phyloP scores from a whole-genome alignment of 2,113 vertebrate genomes.

The Haplotaxodon microlepis region DNA sequence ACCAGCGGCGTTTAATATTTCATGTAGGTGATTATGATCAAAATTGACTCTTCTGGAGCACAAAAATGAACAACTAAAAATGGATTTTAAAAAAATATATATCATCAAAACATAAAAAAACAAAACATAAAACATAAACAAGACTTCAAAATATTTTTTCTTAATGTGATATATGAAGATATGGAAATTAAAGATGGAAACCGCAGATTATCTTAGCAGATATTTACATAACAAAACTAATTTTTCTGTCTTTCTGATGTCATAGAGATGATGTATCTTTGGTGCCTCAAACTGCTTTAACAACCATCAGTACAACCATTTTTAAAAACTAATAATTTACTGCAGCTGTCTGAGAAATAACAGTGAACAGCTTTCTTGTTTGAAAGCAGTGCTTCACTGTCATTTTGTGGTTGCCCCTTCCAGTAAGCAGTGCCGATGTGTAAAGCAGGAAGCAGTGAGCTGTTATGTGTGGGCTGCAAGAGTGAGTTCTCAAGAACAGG shows the following conservation, averaged over 20 bases:
- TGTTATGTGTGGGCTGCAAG: background rate
- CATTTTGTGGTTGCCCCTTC: background rate
- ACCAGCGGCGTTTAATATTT: background rate
- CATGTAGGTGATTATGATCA: background rate
- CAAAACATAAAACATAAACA: background rate
- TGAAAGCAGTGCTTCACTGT: background rate
- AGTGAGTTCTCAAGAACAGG: background rate
- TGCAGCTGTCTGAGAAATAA: background rate
- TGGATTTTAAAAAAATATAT: fast-evolving
- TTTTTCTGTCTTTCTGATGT: background rate
- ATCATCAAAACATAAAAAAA: background rate
- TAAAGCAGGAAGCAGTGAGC: constrained; percentile 18
- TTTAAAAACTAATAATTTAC: background rate
- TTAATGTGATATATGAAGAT: background rate
- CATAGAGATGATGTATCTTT: background rate
- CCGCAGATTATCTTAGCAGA: background rate
- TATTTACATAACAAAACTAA: background rate
- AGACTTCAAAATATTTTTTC: background rate
- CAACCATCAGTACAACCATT: background rate
- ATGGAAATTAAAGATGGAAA: background rate
- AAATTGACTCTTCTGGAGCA: background rate
- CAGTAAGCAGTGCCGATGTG: background rate
- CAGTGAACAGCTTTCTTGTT: background rate
- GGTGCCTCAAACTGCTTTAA: background rate
- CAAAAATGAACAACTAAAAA: background rate